phyloP scores from a whole-genome alignment of 1,140 invertebrate species.

The Pararge aegeria region DNA sequence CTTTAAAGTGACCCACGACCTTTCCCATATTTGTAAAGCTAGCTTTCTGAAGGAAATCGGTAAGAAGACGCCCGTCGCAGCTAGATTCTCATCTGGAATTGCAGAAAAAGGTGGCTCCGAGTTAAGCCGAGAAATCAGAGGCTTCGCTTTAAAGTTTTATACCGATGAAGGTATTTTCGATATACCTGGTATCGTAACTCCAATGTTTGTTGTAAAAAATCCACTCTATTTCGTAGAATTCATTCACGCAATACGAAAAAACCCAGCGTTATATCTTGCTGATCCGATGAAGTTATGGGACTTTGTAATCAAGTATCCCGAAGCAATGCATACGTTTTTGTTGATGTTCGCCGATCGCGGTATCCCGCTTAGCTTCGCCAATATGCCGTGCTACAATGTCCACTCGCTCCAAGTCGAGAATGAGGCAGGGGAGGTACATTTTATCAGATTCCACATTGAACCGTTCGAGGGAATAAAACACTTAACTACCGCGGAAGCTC shows the following conservation, averaged over 20 bases:
- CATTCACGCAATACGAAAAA: not conserved
- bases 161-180: constrained; percentile 87
- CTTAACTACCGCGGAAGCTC: constrained; percentile 81
- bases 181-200: constrained; percentile 40
- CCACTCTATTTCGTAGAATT: not conserved
- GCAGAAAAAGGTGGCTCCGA: constrained; percentile 85
- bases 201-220: not conserved
- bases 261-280: not conserved
- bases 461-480: constrained; percentile 86
- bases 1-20: constrained; percentile 95
- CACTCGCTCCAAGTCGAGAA: constrained; percentile 80
- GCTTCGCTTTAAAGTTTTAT: constrained; percentile 86
- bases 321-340: not conserved
- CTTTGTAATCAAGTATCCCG: not conserved
- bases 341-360: not conserved
- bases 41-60: constrained; percentile 90
- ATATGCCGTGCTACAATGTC: not conserved
- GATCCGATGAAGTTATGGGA: not conserved
- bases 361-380: not conserved
- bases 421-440: constrained; percentile 79
- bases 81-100: constrained; percentile 81
- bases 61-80: constrained; percentile 88
- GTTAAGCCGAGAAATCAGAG: constrained; percentile 84
- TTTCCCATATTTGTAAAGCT: constrained; percentile 90
- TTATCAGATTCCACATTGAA: constrained; percentile 88